Evolutionary conservation across 2,797 vertebrate genomes (phyloP).

Genomic region (Nothura maculosa): DNA sequence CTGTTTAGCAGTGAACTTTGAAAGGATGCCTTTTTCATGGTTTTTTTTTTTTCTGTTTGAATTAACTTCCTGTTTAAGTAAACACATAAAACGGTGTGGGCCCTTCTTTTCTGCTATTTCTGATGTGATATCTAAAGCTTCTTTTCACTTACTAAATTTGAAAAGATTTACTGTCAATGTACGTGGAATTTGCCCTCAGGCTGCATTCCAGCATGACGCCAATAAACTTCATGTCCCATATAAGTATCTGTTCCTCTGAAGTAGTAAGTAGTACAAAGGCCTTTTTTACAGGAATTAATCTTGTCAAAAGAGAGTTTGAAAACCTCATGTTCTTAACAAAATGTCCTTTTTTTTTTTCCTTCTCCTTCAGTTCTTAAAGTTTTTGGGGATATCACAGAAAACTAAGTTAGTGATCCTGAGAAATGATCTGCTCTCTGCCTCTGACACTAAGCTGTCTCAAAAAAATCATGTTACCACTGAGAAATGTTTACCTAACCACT

Average conservation of each 20-base stretch:
- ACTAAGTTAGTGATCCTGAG: not conserved
- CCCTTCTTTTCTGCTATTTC: not conserved
- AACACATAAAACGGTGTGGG: fast-evolving
- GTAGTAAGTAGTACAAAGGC: not conserved
- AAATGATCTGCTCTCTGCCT: not conserved
- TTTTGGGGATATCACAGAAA: not conserved
- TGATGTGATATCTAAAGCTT: not conserved
- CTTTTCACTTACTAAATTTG: not conserved
- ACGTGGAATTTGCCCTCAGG: not conserved
- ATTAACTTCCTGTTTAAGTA: not conserved
- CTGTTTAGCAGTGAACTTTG: not conserved
- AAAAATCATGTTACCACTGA: not conserved
- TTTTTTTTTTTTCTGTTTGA: not conserved
- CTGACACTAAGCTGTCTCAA: not conserved
- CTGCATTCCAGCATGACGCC: not conserved
- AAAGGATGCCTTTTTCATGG: not conserved
- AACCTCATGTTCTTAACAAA: not conserved
- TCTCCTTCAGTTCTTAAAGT: not conserved
- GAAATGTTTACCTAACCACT: not conserved
- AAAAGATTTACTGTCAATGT: not conserved
- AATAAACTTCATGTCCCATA: not conserved
- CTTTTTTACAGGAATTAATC: not conserved
- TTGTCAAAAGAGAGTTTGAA: not conserved
- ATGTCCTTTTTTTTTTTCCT: not conserved
- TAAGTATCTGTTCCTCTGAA: not conserved